Percentiles rank a stretch among this genome's conserved stretches.
These are phyloP conservation scores for Diceros bicornis DNA, from an alignment of 2,797 vertebrate genomes.

Conservation along the genomic window DNA sequence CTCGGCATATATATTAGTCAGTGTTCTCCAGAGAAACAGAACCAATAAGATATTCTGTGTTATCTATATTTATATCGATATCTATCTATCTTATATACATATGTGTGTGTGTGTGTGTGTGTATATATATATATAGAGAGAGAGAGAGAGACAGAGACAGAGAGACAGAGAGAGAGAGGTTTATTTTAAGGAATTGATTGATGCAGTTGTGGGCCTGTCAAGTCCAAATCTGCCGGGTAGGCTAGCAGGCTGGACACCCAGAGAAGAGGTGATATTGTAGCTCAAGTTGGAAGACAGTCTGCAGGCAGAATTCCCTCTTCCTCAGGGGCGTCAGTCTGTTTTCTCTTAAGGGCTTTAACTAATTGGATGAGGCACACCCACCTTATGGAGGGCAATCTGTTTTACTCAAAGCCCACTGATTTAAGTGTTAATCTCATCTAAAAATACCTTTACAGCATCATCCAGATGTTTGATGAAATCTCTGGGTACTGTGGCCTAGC, in stretches of 20 bases:
- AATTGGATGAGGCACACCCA: neutral
- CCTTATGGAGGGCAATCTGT: neutral
- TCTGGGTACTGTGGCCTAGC: neutral
- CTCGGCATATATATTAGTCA: neutral
- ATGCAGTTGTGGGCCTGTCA: neutral
- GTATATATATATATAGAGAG: neutral
- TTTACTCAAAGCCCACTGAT: neutral
- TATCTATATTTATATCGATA: neutral
- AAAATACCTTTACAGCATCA: neutral
- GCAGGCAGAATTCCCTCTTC: neutral
- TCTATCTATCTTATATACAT: neutral
- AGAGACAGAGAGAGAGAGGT: neutral
- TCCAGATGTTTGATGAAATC: neutral
- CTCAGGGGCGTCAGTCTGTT: neutral
- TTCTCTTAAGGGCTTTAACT: neutral
- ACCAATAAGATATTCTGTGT: no score
- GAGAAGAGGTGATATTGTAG: neutral
- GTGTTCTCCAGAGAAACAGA: no score
- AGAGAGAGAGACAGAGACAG: neutral
- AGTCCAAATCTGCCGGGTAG: neutral
- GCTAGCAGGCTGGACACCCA: neutral
- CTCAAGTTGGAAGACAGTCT: neutral
- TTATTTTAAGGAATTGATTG: neutral
- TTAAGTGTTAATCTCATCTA: no score
- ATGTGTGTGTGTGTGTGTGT: neutral